Evolutionary conservation across 2,888 invertebrate species (phyloP).

Genomic region (Eupithecia subumbrata): DNA sequence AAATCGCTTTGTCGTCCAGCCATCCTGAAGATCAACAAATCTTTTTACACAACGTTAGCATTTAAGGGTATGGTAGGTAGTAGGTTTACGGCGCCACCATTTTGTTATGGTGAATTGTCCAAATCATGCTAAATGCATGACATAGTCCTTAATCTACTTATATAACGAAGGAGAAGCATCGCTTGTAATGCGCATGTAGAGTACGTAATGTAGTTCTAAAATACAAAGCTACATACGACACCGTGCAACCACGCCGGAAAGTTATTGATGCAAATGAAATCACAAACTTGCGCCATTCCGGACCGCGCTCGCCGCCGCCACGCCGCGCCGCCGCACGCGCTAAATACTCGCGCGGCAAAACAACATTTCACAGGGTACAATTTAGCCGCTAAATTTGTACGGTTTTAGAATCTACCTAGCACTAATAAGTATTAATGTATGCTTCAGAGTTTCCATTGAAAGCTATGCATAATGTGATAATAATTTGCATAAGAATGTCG

Average conservation of each 20-base stretch:
- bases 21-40: neutral
- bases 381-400: neutral
- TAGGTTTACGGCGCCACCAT: neutral
- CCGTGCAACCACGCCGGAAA: slow-evolving; percentile 14
- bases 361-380: neutral
- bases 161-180: neutral
- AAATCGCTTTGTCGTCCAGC: neutral
- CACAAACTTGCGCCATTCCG: slow-evolving; percentile 28
- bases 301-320: slow-evolving; percentile 18
- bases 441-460: neutral
- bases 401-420: neutral
- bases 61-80: neutral
- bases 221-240: slow-evolving; percentile 11
- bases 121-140: neutral
- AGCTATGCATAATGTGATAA: neutral
- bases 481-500: slow-evolving; percentile 62
- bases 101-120: neutral
- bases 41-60: neutral
- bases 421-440: neutral
- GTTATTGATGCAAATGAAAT: slow-evolving; percentile 35
- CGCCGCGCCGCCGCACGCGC: neutral
- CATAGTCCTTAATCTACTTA: neutral
- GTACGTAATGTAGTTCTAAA: slow-evolving; percentile 4
- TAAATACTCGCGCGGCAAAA: neutral
- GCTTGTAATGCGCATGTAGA: neutral